Evolutionary conservation across 2,797 vertebrate species (phyloP).

Genomic region (Hoplostethus atlanticus): DNA sequence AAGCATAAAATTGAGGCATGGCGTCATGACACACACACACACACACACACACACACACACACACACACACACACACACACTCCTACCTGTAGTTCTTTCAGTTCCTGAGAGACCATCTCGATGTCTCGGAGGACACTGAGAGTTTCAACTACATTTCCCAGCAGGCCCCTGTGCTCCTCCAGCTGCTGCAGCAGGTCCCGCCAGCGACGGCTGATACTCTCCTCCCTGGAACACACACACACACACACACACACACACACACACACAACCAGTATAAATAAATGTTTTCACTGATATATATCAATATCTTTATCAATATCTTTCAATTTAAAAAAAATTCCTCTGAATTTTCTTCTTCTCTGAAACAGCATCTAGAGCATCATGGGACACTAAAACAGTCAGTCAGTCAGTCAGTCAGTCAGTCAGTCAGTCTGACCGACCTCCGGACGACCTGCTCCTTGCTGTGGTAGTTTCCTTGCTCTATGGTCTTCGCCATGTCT

Average conservation of each 20-base stretch:
- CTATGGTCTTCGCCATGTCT: constrained; percentile 83
- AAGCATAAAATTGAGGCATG: no score
- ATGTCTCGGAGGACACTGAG: constrained; percentile 85
- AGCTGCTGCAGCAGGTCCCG: constrained; percentile 85
- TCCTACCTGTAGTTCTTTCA: constrained; percentile 89
- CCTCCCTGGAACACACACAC: constrained; percentile 80
- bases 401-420: no score
- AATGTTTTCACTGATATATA: no score
- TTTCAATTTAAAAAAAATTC: no score
- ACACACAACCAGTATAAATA: no score
- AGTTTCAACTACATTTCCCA: constrained; percentile 75
- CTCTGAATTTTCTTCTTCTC: no score
- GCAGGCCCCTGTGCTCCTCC: constrained; percentile 76
- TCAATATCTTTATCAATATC: no score
- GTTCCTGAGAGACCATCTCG: constrained; percentile 84
- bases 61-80: background rate
- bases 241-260: background rate
- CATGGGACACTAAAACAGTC: no score
- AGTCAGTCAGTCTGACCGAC: constrained; percentile 60
- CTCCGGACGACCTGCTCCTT: constrained; percentile 81
- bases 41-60: background rate
- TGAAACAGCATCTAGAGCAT: no score
- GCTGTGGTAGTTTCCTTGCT: constrained; percentile 87
- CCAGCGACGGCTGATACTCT: constrained; percentile 85
- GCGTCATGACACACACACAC: no score